Percentiles rank a stretch among this genome's conserved stretches.
phyloP scores from a whole-genome alignment of 2,797 vertebrate genomes.

The Trachurus trachurus region DNA sequence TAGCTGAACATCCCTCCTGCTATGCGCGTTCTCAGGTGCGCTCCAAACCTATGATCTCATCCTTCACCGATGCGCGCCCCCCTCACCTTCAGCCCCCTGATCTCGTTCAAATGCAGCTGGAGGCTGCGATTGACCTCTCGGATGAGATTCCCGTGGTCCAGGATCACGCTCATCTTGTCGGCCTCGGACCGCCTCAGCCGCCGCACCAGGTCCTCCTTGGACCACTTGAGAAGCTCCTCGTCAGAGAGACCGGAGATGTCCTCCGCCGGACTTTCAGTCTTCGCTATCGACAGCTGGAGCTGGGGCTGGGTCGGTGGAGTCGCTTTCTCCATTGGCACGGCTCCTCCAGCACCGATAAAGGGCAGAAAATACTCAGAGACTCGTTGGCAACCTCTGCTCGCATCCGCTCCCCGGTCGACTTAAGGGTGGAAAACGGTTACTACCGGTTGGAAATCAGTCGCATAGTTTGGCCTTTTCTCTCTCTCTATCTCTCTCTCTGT shows the following conservation, averaged over 20 bases:
- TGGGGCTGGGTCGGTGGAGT: slow-evolving; percentile 80
- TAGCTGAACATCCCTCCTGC: slow-evolving; percentile 44
- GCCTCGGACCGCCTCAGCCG: slow-evolving; percentile 94
- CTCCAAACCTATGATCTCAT: slow-evolving; percentile 83
- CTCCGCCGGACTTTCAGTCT: slow-evolving; percentile 90
- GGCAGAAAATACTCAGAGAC: slow-evolving; percentile 78
- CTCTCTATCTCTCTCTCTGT: slow-evolving; percentile 39
- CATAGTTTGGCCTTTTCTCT: slow-evolving; percentile 76
- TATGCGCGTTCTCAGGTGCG: slow-evolving; percentile 77
- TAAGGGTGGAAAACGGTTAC: slow-evolving; percentile 59
- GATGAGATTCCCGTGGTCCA: slow-evolving; percentile 98
- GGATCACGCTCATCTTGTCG: slow-evolving; percentile 98
- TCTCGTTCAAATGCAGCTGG: slow-evolving; percentile 97
- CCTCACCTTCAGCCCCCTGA: slow-evolving; percentile 97
- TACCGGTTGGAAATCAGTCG: slow-evolving; percentile 64
- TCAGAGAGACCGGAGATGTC: slow-evolving; percentile 94
- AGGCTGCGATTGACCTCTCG: slow-evolving; percentile 98
- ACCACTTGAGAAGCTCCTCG: slow-evolving; percentile 96
- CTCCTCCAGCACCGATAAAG: slow-evolving; percentile 76
- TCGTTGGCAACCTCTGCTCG: slow-evolving; percentile 70
- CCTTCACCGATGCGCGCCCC: slow-evolving; percentile 59
- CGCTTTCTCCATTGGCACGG: slow-evolving; percentile 85
- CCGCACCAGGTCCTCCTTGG: slow-evolving; percentile 95
- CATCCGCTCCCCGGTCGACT: slow-evolving; percentile 76
- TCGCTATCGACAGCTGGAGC: slow-evolving; percentile 89